Percentiles rank a stretch among this genome's conserved stretches.
Conservation (phyloP, 2,888 invertebrate species). For the Ochlodes sylvanus region DNA sequence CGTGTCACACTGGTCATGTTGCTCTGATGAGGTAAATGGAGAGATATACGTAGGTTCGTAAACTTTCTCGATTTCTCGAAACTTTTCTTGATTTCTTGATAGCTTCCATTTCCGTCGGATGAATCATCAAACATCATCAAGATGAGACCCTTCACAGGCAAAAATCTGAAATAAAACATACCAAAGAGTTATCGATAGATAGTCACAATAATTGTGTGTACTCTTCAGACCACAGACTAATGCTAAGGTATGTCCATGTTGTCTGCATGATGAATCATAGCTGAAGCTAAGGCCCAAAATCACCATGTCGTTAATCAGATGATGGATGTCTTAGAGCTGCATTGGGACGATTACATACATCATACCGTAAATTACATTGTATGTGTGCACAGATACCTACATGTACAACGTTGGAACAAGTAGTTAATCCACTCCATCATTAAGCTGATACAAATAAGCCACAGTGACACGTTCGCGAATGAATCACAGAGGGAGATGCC, state of each 20-base stretch:
- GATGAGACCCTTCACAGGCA: too few relatives aligned
- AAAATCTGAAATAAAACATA: too few relatives aligned
- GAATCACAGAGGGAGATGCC: conserved; percentile 7
- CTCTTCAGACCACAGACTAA: neutral
- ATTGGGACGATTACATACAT: neutral
- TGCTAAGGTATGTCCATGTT: too few relatives aligned
- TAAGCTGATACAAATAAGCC: conserved; percentile 17
- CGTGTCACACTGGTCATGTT: too few relatives aligned
- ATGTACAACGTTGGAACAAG: neutral
- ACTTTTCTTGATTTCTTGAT: too few relatives aligned
- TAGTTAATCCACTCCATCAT: conserved; percentile 15
- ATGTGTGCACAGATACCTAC: neutral
- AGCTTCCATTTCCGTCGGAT: too few relatives aligned
- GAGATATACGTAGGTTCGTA: too few relatives aligned
- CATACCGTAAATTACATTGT: neutral
- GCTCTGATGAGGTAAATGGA: too few relatives aligned
- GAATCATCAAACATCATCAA: too few relatives aligned
- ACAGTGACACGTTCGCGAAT: conserved; percentile 12
- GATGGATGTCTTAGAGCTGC: conserved; percentile 6
- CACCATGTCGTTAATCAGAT: neutral
- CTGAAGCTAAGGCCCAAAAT: neutral
- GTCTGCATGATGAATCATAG: neutral
- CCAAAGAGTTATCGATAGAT: too few relatives aligned
- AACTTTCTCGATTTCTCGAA: too few relatives aligned
- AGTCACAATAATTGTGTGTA: neutral